Percentiles rank a stretch among this genome's conserved stretches.
Conservation (phyloP, 2,797 vertebrate species). For the Epinephelus awoara region DNA sequence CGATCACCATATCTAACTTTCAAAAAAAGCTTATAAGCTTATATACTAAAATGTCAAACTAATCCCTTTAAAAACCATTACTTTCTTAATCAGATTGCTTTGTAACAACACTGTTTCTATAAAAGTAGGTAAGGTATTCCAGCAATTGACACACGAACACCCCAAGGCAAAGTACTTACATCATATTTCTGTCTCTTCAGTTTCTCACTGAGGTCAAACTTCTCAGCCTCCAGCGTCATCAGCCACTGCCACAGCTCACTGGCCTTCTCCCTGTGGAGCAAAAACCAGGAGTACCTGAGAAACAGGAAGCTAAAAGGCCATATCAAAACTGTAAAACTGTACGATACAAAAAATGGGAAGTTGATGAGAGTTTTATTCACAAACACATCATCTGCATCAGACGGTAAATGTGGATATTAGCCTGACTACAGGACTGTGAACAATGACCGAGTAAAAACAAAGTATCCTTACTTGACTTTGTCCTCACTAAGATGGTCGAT, state of each 20-base stretch:
- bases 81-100: background rate
- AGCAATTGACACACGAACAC: background rate
- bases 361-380: background rate
- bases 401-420: constrained; percentile 13
- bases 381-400: constrained; percentile 14
- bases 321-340: background rate
- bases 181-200: constrained; percentile 88
- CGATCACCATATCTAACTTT: too few relatives aligned
- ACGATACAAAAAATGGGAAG: background rate
- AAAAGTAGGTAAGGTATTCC: background rate
- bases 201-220: constrained; percentile 82
- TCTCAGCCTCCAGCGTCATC: constrained; percentile 84
- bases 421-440: background rate
- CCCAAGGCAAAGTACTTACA: constrained; percentile 68
- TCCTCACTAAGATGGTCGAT: constrained; percentile 83
- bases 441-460: background rate
- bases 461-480: constrained; percentile 81
- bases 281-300: constrained; percentile 20
- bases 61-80: background rate
- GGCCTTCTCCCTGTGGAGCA: constrained; percentile 80
- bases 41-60: background rate
- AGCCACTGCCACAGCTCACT: constrained; percentile 84
- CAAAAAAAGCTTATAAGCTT: too few relatives aligned
- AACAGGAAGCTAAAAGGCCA: constrained; percentile 17
- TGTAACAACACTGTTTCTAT: background rate